Evolutionary conservation across 1,140 invertebrate genomes (phyloP).

Genomic region (Penaeus chinensis): DNA sequence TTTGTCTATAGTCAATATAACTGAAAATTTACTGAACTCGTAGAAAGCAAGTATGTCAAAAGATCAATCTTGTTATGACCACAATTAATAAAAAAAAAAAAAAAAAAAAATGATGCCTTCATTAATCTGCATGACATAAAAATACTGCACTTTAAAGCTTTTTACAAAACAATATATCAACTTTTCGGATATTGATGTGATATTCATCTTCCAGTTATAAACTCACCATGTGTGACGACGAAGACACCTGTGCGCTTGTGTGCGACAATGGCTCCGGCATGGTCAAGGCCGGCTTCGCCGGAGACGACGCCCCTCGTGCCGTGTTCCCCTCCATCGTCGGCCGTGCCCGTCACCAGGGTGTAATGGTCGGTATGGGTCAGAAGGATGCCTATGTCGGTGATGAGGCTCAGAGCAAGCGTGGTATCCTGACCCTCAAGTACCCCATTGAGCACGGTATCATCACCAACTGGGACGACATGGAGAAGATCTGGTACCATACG

Average conservation of each 20-base stretch:
- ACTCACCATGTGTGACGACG: too few species aligned
- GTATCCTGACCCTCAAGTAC: conserved; percentile 91
- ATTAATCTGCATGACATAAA: too few species aligned
- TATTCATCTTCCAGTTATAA: conserved; percentile 69
- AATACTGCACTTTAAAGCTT: too few species aligned
- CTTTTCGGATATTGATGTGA: conserved; percentile 69
- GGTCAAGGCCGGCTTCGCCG: conserved; percentile 77
- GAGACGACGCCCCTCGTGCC: conserved; percentile 77
- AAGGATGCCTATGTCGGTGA: conserved; percentile 91
- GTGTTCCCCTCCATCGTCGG: conserved; percentile 77
- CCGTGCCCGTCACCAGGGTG: conserved; percentile 73
- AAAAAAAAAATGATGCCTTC: too few species aligned
- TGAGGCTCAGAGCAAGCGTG: conserved; percentile 91
- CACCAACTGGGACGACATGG: conserved; percentile 98
- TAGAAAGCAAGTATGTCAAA: too few species aligned
- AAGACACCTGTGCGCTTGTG: conserved; percentile 67
- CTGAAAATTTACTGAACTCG: too few species aligned
- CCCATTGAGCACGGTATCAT: conserved; percentile 95
- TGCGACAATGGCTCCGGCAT: conserved; percentile 76
- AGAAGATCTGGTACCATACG: conserved; percentile 96
- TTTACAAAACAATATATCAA: too few species aligned
- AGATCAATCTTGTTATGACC: too few species aligned
- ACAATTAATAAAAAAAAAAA: too few species aligned
- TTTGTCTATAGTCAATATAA: too few species aligned
- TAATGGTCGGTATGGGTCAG: conserved; percentile 96